Evolutionary conservation across 2,888 invertebrate species (phyloP).

Genomic region (Deilephila elpenor): DNA sequence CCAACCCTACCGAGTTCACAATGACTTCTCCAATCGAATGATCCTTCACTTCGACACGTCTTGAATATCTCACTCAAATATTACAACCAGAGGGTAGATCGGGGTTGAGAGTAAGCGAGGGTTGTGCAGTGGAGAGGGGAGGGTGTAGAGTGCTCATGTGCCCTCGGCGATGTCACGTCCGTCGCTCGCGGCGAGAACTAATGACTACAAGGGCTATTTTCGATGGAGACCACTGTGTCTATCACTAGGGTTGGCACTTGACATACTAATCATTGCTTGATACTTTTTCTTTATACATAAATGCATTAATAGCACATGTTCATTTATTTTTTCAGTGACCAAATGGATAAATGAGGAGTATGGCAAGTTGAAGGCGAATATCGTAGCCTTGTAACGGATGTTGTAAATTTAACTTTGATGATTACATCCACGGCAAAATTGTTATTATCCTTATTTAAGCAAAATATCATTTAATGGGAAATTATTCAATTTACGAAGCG

Average conservation of each 20-base stretch:
- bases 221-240: neutral
- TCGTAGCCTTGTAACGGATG: too few species aligned
- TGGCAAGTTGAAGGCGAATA: too few species aligned
- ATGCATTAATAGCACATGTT: too few species aligned
- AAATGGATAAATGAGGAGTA: too few species aligned
- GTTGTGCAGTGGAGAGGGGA: neutral
- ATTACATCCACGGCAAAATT: too few species aligned
- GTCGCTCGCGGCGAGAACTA: constrained; percentile 9
- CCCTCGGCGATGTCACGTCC: neutral
- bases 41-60: neutral
- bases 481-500: neutral
- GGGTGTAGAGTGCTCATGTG: neutral
- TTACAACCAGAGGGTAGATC: neutral
- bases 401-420: too few species aligned
- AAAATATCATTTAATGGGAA: neutral
- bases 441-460: too few species aligned
- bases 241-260: neutral
- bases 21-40: neutral
- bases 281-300: too few species aligned
- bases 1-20: too few species aligned
- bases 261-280: too few species aligned
- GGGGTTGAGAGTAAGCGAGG: neutral
- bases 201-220: constrained; percentile 21
- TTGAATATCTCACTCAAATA: neutral
- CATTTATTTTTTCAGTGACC: too few species aligned